phyloP scores from a whole-genome alignment of 2,113 vertebrate genomes.

The Desmodus rotundus region DNA sequence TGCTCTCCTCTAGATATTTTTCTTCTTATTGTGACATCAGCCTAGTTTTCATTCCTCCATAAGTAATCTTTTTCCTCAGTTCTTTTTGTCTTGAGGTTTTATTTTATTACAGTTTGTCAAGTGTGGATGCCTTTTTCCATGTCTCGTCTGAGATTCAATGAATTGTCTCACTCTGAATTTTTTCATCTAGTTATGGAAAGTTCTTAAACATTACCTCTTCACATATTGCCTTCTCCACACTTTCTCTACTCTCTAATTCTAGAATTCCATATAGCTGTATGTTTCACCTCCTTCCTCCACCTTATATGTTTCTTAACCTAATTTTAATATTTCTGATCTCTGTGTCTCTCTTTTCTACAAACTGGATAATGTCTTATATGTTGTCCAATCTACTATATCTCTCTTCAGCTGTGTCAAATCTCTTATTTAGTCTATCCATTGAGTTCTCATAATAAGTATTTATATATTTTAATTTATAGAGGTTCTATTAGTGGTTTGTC shows the following conservation, averaged over 20 bases:
- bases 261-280: background rate
- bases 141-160: background rate
- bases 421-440: background rate
- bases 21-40: background rate
- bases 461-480: background rate
- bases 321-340: background rate
- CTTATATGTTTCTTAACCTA: background rate
- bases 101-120: background rate
- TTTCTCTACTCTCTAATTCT: background rate
- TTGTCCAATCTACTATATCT: background rate
- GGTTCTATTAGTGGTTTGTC: background rate
- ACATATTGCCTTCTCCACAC: background rate
- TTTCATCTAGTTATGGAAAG: background rate
- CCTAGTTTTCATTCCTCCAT: background rate
- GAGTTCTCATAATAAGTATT: background rate
- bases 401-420: background rate
- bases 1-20: background rate
- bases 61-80: background rate
- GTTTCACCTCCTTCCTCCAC: background rate
- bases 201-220: background rate
- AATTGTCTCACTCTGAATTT: background rate
- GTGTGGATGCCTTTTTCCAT: background rate
- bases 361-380: background rate
- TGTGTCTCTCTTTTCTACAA: background rate
- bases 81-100: background rate